Base-by-base conservation (phyloP, 2,113 vertebrate genomes). In the Peromyscus polionotus region DNA sequence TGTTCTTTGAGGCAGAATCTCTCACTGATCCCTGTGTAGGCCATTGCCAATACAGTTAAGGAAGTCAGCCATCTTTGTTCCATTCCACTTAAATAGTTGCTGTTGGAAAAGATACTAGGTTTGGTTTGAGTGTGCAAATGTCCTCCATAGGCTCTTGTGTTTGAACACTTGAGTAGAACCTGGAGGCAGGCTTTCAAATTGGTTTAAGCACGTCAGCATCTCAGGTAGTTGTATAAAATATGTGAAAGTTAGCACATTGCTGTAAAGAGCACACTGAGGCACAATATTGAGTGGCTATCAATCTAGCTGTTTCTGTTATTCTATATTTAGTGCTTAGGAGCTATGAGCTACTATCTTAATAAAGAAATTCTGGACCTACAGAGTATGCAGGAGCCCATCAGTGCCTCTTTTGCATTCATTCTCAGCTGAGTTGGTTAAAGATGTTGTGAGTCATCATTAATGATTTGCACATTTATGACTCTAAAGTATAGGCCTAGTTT, bases 321-420 rank as follows among this genome's bases (percentile, higher is more conserved):
- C 51, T 61, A 13, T 28, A 11, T 4, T 70, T 48, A 16, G 4
- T 13, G 17, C 63, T 48, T 14, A 16, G 59, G 19, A 39, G 19
- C 8, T 59, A 0, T 5, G 9, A 1, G 2, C 5, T 31, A 2
- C 19, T 45, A 22, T n/a, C 22, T 33, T 65, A 51, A 24, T 39
- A 26, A 24, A 61, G 20, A 83, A 8, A 59, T 81, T n/a, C 79
- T n/a, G 2, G 57, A 36, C 7, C 76, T 2, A 1, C 42, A 16
- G 1, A 5, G 36, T 39, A 36, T 26, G 0, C 1, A 9, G 42
- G 33, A n/a, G 17, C n/a, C 5, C 0, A 8, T 3, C 5, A 4
- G 54, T 0, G 3, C 1, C 11, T 59, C 54, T 26, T 24, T 14
- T 59, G 17, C 9, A 1, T 39, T 86, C 54, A 24, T 48, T 65